Base-by-base conservation (phyloP, 2,113 vertebrate genomes). In the Peromyscus leucopus region DNA sequence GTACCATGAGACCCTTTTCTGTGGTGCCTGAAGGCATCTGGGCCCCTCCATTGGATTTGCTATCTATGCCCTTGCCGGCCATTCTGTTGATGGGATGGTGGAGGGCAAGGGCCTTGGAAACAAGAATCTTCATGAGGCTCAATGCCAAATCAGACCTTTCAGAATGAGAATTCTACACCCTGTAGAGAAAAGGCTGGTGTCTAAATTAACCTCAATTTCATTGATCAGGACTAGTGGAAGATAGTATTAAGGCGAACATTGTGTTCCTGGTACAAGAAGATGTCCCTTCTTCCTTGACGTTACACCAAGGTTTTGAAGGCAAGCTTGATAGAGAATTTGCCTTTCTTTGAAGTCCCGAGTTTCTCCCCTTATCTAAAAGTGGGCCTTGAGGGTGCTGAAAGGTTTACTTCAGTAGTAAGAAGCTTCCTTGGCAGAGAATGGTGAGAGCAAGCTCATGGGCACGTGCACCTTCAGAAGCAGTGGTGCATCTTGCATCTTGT, bases 21-120 rank as follows among this genome's bases (percentile, higher is more conserved):
- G 95, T 92, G 92, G 96, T 98, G 98, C 98, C 98, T 98, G 98
- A 98, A 98, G 98, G 98, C 98, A 98, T 98, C 98, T 98, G 98
- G 36, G 51, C 96, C 88, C 79, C 94, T 97, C 84, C 96, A 48
- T 91, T 96, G 94, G 94, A 97, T 98, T 98, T 98, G 96, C 98
- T 98, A 98, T 98, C 67, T 55, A 84, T 55, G 21, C 74, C 96
- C 1, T 15, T 90, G 92, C 67, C 57, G 17, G 0, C 16, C 48
- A 91, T 33, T 21, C 46, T 71, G 57, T 67, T 1, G 1, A 51
- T 90, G 46, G 59, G 80, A 74, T 67, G 19, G 84, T 57, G 48
- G 28, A 95, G 76, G 57, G 36, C 93, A 75, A 97, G 8, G 51
- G 57, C 51, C 36, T 83, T 92, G 78, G 48, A 90, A 78, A 82